These are phyloP conservation scores for Pelodiscus sinensis DNA, from an alignment of 2,113 vertebrate genomes.

Conservation along the genomic window DNA sequence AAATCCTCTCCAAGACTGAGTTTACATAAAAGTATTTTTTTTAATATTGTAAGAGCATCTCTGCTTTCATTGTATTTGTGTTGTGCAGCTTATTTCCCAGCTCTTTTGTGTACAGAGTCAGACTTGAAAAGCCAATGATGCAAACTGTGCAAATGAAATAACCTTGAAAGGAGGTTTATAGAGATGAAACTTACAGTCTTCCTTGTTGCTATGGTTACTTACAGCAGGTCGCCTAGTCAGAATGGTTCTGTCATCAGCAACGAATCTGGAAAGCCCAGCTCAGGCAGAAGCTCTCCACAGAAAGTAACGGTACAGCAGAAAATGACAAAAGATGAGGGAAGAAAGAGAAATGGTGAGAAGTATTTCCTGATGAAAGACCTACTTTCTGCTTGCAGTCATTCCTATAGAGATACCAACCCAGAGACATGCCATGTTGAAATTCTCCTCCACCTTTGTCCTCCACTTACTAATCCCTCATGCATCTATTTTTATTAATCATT, in stretches of 20 bases:
- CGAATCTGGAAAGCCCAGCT: slow-evolving; percentile 92
- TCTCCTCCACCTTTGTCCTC: background rate
- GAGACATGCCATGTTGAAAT: rapidly evolving
- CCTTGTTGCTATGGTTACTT: slow-evolving; percentile 98
- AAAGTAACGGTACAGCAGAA: slow-evolving; percentile 91
- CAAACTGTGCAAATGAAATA: slow-evolving; percentile 64
- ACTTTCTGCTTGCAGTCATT: background rate
- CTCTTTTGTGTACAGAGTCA: slow-evolving; percentile 42
- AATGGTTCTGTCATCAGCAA: slow-evolving; percentile 96
- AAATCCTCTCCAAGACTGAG: slow-evolving; percentile 4
- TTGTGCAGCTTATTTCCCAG: background rate
- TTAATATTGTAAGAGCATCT: background rate
- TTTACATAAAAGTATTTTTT: background rate
- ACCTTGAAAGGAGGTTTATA: slow-evolving; percentile 78
- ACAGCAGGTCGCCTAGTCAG: slow-evolving; percentile 94
- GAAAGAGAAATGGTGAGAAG: slow-evolving; percentile 91
- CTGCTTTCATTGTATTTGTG: background rate
- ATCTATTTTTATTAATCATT: background rate
- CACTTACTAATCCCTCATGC: background rate
- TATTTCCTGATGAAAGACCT: background rate
- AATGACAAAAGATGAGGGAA: slow-evolving; percentile 88
- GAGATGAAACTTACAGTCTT: slow-evolving; percentile 82
- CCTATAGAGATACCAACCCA: background rate
- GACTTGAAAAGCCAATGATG: slow-evolving; percentile 52
- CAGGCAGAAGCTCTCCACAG: slow-evolving; percentile 85